Evolutionary conservation across 2,113 vertebrate genomes (phyloP).

Genomic region (Vidua chalybeata): DNA sequence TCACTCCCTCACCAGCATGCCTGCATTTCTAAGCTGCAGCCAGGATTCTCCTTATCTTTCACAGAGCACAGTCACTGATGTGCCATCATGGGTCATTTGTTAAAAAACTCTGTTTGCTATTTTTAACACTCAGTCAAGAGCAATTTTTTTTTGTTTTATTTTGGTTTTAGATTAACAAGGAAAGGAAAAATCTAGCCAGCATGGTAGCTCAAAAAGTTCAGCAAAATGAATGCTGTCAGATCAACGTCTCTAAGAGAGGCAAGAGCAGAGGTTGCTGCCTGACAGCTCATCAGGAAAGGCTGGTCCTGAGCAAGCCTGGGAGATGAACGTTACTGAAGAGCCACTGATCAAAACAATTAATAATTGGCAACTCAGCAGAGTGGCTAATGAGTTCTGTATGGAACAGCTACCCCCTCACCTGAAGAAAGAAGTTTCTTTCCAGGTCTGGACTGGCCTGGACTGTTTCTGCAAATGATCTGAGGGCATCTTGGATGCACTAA

Average conservation of each 20-base stretch:
- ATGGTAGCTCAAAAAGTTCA: not conserved
- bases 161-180: not conserved
- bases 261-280: not conserved
- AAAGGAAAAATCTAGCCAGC: not conserved
- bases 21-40: slow-evolving; percentile 24
- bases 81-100: slow-evolving; percentile 14
- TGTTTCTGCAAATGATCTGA: not conserved
- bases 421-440: slow-evolving; percentile 11
- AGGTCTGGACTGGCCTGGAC: not conserved
- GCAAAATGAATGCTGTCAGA: not conserved
- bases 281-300: not conserved
- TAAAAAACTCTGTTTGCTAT: slow-evolving; percentile 24
- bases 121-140: not conserved
- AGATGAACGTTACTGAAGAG: not conserved
- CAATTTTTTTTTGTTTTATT: not conserved
- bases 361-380: slow-evolving; percentile 7
- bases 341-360: not conserved
- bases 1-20: not conserved
- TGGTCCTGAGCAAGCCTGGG: not conserved
- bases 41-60: slow-evolving; percentile 52
- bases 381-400: not conserved
- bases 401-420: not conserved
- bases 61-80: not conserved
- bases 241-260: not conserved
- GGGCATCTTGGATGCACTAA: slow-evolving; percentile 34